These are phyloP conservation scores for Drosophila multiciliata DNA, from an alignment of 2,888 invertebrate species.

Conservation along the genomic window DNA sequence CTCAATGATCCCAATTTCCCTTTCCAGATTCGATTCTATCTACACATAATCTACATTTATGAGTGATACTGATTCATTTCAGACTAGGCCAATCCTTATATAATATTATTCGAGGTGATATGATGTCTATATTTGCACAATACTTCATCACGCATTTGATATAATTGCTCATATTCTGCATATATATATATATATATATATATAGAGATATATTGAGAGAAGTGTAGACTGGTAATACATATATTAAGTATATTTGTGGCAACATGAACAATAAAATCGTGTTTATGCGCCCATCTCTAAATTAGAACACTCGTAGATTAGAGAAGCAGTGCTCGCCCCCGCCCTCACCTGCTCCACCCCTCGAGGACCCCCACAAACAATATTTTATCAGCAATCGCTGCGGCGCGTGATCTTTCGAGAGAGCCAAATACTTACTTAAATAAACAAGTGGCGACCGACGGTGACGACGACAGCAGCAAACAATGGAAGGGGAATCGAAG, in stretches of 20 bases:
- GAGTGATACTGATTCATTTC: not conserved
- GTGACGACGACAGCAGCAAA: slow-evolving; percentile 57
- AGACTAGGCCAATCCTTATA: no score
- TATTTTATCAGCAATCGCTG: slow-evolving; percentile 71
- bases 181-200: not conserved
- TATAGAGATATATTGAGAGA: not conserved
- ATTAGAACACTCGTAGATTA: slow-evolving; percentile 51
- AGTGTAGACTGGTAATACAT: not conserved
- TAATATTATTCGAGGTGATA: not conserved
- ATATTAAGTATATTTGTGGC: not conserved
- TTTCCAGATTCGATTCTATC: not conserved
- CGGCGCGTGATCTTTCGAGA: slow-evolving; percentile 72
- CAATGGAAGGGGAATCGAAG: not conserved
- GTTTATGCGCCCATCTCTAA: slow-evolving; percentile 33
- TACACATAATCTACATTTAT: not conserved
- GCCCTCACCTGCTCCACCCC: not conserved
- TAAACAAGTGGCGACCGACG: slow-evolving; percentile 63
- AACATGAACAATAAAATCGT: not conserved
- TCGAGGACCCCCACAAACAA: slow-evolving; percentile 18
- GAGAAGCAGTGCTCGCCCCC: slow-evolving; percentile 17
- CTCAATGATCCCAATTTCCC: not conserved
- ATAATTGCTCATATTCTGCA: not conserved
- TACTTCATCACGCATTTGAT: not conserved
- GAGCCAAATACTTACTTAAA: slow-evolving; percentile 58
- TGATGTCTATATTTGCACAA: not conserved